Base-by-base conservation (phyloP, 1,140 invertebrate species). In the Limonius californicus region DNA sequence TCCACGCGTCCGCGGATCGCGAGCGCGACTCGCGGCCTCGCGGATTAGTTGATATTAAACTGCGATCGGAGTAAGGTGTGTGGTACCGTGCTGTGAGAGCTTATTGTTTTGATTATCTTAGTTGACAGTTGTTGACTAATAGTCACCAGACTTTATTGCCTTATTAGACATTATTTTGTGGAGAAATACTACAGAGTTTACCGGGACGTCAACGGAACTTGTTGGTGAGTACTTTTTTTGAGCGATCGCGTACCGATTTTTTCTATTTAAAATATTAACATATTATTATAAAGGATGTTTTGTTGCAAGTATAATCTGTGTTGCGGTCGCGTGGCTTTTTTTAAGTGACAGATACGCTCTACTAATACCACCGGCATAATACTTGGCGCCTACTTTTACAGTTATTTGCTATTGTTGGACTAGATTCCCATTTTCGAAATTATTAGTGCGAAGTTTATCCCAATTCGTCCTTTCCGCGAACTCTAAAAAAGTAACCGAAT, bases 331-430 rank as follows among this genome's bases (percentile, higher is more conserved):
- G 59, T 66, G 66, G 43, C 47, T 65, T 27, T 27, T 27, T n/a
- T 62, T 59, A 61, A 60, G 63, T 62, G 64, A 68, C 64, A 68
- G 67, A 68, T 68, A 68, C 62, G 67, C 54, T 68, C 67, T 68
- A 66, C 63, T 68, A 68, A 66, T 63, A 65, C 62, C 53, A 30
- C 14, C 42, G 42, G 45, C 47, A 64, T 63, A 50, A 47, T 57
- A 59, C 56, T 59, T 64, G 59, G 55, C 59, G 59, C 57, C 60
- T 32, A 43, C 50, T 42, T 35, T 45, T 59, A 62, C 63, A 65
- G 59, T 65, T 65, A 65, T 15, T 59, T 59, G 62, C 32, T 59
- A 58, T 57, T 15, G 43, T 43, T 55, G 35, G 42, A 20, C 53
- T 54, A 16, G n/a, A 61, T 61, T 61, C 15, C 11, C 53, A 42